A percentile compares a stretch with the other conserved stretches of the same genome.
These are phyloP conservation scores for Frieseomelitta varia DNA, from an alignment of 1,140 invertebrate species.

Conservation along the genomic window DNA sequence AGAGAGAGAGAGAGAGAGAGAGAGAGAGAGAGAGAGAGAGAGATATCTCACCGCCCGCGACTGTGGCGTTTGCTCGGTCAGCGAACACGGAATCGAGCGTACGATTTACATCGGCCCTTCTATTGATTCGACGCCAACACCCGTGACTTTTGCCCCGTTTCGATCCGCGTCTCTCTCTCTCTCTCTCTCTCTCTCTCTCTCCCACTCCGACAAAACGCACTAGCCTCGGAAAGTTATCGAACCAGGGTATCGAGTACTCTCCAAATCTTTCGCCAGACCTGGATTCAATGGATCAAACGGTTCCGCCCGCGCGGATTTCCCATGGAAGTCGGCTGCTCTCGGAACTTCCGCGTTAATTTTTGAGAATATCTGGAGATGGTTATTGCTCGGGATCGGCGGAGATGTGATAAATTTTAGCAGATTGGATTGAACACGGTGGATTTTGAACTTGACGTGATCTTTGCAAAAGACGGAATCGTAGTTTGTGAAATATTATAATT, in stretches of 20 bases:
- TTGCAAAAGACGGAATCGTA: too few relatives aligned
- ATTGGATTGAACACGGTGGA: neutral
- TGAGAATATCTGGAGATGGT: neutral
- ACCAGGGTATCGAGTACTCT: neutral
- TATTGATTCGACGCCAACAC: conserved; percentile 39
- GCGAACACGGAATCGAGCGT: conserved; percentile 53
- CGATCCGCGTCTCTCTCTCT: neutral
- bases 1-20: too few relatives aligned
- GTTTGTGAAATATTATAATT: too few relatives aligned
- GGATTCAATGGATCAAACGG: neutral
- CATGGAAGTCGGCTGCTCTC: neutral
- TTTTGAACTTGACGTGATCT: neutral
- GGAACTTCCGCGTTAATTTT: neutral
- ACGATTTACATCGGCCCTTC: conserved; percentile 54
- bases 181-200: too few relatives aligned
- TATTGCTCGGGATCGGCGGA: neutral
- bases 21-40: neutral
- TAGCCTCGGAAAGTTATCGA: neutral
- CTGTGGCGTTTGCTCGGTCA: conserved; percentile 52
- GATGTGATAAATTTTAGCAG: neutral
- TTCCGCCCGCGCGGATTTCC: neutral
- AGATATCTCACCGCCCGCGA: conserved; percentile 27
- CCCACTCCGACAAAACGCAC: neutral
- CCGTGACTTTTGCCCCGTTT: neutral
- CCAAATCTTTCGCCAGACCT: neutral